Conservation (phyloP, 2,113 vertebrate genomes). For the Nycticorax nycticorax region DNA sequence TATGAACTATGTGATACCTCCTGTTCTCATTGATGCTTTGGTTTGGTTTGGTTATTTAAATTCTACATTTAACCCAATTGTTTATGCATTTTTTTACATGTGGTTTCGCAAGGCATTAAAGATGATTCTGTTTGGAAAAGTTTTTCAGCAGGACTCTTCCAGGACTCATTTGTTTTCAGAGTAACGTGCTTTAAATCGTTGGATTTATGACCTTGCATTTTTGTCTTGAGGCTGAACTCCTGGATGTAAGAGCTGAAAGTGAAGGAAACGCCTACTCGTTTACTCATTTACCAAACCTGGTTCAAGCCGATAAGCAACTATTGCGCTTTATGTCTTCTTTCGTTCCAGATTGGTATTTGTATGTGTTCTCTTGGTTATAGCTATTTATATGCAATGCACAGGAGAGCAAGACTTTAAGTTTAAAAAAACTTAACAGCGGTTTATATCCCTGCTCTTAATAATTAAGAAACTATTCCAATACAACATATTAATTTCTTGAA, state of each 20-base stretch:
- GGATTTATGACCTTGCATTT: neutral
- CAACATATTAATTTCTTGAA: neutral
- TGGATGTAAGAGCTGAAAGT: neutral
- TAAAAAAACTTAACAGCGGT: neutral
- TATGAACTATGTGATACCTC: constrained; percentile 70
- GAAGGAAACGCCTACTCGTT: neutral
- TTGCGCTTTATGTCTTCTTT: neutral
- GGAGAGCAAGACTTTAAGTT: neutral
- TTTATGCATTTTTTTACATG: constrained; percentile 84
- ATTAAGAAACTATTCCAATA: neutral
- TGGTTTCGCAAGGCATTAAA: constrained; percentile 85
- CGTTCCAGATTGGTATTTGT: neutral
- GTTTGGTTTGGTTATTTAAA: constrained; percentile 86
- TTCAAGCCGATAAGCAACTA: neutral
- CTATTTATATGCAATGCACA: neutral
- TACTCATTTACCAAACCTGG: neutral
- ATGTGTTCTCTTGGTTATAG: neutral
- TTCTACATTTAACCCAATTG: constrained; percentile 81
- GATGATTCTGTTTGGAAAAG: constrained; percentile 76
- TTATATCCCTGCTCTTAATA: neutral
- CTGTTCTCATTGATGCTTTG: constrained; percentile 71
- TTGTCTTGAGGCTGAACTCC: neutral
- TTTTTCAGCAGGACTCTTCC: constrained; percentile 78
- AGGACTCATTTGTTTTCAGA: constrained; percentile 70
- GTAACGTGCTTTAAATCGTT: neutral